Conservation (phyloP, 2,797 vertebrate species). For the Alfaro cultratus region DNA sequence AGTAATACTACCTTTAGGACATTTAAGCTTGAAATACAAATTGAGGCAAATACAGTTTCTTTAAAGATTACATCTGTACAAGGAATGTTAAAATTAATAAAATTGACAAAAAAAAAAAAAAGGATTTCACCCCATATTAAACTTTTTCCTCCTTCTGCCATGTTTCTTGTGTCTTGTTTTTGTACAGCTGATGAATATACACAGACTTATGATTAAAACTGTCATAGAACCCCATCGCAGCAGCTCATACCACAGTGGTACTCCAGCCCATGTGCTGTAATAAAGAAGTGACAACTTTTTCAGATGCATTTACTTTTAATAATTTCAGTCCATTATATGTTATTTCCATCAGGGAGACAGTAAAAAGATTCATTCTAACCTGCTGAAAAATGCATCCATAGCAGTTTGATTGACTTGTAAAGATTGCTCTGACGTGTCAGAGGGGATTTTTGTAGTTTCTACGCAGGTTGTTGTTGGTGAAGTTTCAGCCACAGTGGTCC, state of each 20-base stretch:
- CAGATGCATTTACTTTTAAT: background rate
- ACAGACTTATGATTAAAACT: conserved; percentile 36
- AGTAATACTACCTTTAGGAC: too few species aligned
- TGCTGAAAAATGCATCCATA: conserved; percentile 9
- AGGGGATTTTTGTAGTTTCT: background rate
- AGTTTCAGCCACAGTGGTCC: conserved; percentile 18
- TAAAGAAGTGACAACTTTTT: background rate
- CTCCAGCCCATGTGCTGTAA: conserved; percentile 28
- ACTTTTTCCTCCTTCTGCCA: background rate
- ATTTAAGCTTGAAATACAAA: background rate
- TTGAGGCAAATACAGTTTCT: background rate
- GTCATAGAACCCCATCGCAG: conserved; percentile 50
- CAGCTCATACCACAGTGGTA: conserved; percentile 47
- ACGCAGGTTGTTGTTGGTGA: conserved; percentile 17
- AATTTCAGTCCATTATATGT: background rate
- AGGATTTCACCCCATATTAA: background rate
- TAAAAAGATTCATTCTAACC: conserved; percentile 25
- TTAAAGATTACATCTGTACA: background rate
- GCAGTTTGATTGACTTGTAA: conserved; percentile 32
- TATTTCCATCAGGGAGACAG: background rate
- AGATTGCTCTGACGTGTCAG: conserved; percentile 5
- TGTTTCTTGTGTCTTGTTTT: background rate
- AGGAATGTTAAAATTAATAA: background rate
- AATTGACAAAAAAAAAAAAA: background rate
- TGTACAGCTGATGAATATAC: conserved; percentile 3